Evolutionary conservation across 2,888 invertebrate species (phyloP).

Genomic region (Nemotelus nigrinus): DNA sequence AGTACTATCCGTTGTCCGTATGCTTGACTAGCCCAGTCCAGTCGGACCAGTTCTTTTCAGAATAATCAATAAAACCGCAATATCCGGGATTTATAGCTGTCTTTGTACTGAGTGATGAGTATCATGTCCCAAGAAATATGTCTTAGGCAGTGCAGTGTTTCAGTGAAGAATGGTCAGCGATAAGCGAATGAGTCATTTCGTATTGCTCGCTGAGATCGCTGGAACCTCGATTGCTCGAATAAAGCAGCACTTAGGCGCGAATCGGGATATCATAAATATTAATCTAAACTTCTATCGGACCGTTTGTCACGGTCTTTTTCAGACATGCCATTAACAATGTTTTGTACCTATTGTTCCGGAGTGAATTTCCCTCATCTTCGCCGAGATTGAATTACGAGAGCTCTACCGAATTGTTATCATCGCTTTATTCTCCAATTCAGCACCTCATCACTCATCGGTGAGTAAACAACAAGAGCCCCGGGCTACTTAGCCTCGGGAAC

Average conservation of each 20-base stretch:
- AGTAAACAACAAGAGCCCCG: not conserved
- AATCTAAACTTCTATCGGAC: slow-evolving; percentile 1
- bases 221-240: not conserved
- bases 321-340: not conserved
- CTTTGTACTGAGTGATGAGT: slow-evolving; percentile 9
- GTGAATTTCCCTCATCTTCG: not conserved
- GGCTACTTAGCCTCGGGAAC: slow-evolving; percentile 9
- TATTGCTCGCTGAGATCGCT: not conserved
- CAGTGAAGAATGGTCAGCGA: slow-evolving; percentile 16
- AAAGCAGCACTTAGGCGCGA: slow-evolving; percentile 22
- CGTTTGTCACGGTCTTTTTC: slow-evolving; percentile 16
- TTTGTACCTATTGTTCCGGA: not conserved
- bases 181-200: not conserved
- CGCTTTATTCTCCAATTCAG: not conserved
- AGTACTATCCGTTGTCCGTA: not conserved
- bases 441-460: slow-evolving; percentile 25
- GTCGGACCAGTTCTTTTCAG: too few species aligned
- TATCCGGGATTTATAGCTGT: slow-evolving; percentile 34
- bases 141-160: not conserved
- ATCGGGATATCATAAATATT: slow-evolving; percentile 24
- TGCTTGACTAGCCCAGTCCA: not conserved
- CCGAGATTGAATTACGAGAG: slow-evolving; percentile 8
- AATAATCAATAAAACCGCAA: slow-evolving; percentile 41
- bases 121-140: slow-evolving; percentile 4
- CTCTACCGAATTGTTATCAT: not conserved